Percentiles rank a stretch among this genome's conserved stretches.
phyloP scores from a whole-genome alignment of 2,113 vertebrate species.

The Periophthalmus modestus region DNA sequence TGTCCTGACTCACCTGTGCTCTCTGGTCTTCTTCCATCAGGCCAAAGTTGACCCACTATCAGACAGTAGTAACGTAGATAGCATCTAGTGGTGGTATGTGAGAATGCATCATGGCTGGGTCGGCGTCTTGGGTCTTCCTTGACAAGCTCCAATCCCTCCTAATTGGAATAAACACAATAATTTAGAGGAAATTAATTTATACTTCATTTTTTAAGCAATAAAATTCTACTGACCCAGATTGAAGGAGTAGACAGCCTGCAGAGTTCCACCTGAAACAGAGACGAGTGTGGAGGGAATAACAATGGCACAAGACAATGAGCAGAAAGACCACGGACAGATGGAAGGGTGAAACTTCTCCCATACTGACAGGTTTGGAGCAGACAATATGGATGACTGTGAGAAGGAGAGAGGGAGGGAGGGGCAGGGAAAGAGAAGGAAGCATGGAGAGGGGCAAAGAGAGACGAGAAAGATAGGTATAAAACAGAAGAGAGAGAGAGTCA shows the following conservation, averaged over 20 bases:
- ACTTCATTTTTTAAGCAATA: not conserved
- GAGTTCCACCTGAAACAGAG: not conserved
- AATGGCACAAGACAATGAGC: not conserved
- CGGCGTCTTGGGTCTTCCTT: not conserved
- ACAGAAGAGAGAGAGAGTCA: no score
- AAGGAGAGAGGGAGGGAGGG: not conserved
- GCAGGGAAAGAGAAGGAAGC: no score
- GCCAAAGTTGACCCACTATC: no score
- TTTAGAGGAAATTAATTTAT: not conserved
- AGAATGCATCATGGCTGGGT: no score
- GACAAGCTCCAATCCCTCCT: not conserved
- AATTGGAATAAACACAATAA: not conserved
- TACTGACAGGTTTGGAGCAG: slow-evolving; percentile 16
- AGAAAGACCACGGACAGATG: not conserved
- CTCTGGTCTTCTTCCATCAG: no score
- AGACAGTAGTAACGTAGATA: no score
- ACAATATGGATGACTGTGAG: not conserved
- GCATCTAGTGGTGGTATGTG: no score
- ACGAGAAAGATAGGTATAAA: no score
- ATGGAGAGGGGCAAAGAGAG: no score
- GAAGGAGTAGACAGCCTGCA: not conserved
- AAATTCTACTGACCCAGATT: not conserved
- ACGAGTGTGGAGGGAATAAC: not conserved
- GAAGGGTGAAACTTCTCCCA: not conserved
- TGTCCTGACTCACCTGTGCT: no score